Evolutionary conservation across 2,797 vertebrate genomes (phyloP).

Genomic region (Gobio occitaniae): DNA sequence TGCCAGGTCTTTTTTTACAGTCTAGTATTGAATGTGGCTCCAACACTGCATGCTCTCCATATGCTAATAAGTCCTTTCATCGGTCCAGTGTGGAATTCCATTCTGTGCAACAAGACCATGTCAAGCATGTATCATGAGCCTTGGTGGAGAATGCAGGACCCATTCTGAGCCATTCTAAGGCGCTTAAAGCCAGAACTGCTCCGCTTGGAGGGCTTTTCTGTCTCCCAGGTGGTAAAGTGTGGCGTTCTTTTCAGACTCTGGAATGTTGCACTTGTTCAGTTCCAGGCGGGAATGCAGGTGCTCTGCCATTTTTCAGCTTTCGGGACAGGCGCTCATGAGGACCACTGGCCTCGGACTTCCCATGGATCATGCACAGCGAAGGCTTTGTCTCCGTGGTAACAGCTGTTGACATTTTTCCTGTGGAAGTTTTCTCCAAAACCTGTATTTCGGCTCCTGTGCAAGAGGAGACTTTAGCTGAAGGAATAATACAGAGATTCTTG

Average conservation of each 20-base stretch:
- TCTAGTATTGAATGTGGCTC: not conserved
- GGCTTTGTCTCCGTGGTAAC: conserved; percentile 37
- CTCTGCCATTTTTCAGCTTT: conserved; percentile 44
- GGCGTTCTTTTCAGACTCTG: conserved; percentile 7
- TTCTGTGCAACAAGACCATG: not conserved
- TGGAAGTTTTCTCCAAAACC: not conserved
- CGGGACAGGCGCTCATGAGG: conserved; percentile 41
- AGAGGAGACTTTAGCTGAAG: not conserved
- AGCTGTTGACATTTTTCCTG: conserved; percentile 52
- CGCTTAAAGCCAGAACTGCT: not conserved
- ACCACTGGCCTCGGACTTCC: conserved; percentile 41
- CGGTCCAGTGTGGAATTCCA: not conserved
- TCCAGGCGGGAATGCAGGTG: conserved; percentile 36
- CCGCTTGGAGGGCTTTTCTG: not conserved
- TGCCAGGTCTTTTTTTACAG: not conserved
- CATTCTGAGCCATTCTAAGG: conserved; percentile 1
- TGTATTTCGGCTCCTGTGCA: not conserved
- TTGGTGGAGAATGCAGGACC: not conserved
- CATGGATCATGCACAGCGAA: conserved; percentile 16
- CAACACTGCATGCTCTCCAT: not conserved
- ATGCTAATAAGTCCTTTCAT: not conserved
- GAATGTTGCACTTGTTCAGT: conserved; percentile 43
- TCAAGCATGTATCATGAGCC: not conserved
- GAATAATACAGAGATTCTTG: not conserved
- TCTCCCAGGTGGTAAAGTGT: conserved; percentile 19